Base-by-base conservation (phyloP, 2,113 vertebrate species). In the Gadus macrocephalus region DNA sequence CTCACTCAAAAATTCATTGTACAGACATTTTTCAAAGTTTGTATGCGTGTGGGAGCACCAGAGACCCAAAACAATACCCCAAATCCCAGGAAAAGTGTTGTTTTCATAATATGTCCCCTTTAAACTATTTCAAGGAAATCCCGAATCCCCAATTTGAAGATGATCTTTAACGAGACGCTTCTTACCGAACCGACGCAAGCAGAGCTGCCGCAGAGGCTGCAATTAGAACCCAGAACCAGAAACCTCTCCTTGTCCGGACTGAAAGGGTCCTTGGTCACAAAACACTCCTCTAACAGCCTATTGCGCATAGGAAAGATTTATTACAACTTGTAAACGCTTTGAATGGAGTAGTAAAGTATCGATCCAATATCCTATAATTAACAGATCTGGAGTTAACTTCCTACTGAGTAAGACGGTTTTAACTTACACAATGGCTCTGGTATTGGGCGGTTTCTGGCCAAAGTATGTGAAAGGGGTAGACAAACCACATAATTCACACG, bases 251-350 rank as follows among this genome's bases (percentile, higher is more conserved):
- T 94, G 61, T 94, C 88, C 0, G 93, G 84, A 31, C 83, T 89
- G 86, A 97, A 97, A 5, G 95, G 95, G 81, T 96, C 94, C 75
- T 86, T 94, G 80, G 91, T 92, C 69, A 96, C 82, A 59, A 90
- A 96, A 83, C 94, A 88, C 58, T 96, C 93, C 80, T 98, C 95
- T 59, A 97, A 85, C 67, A 96, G 81, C 64, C 95, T 97, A 11
- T 16, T 70, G 74, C 62, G 61, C 4, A 35, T 64, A 6, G 25
- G 28, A 35, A 3, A 35, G 15, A 58, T 58, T 2, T 58, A 58
- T 58, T 58, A 58, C 14, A 55, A 35, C 31, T 35, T 35, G 31
- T 35, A 5, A 3, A 35, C 31, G 31, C 6, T 35, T 35, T 35
- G 31, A 35, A 5, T 35, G 31, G 31, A 31, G 15, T 53, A 53